Percentiles rank a stretch among this genome's conserved stretches.
Conservation (phyloP, 2,113 vertebrate species). For the Clupea harengus region DNA sequence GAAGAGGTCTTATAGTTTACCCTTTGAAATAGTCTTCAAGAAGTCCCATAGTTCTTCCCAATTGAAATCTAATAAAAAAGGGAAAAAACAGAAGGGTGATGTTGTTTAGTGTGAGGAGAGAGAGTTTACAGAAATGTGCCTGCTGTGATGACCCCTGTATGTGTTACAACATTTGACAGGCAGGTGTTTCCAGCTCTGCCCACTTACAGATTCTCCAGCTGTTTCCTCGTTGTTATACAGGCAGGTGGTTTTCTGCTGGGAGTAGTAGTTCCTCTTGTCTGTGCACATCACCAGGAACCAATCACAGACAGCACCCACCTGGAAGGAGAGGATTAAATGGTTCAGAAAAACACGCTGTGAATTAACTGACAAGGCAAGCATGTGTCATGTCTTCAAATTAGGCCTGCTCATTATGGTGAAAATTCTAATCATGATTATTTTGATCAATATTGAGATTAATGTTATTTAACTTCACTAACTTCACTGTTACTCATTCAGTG, state of each 20-base stretch:
- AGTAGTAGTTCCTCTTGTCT: slow-evolving; percentile 75
- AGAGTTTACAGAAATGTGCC: too few species aligned
- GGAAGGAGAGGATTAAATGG: neutral
- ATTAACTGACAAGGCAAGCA: neutral
- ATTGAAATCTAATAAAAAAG: neutral
- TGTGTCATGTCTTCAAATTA: neutral
- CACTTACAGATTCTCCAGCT: slow-evolving; percentile 70
- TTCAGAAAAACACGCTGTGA: too few species aligned
- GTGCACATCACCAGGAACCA: slow-evolving; percentile 78
- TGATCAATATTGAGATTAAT: too few species aligned
- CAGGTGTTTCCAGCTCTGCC: neutral
- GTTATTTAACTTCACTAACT: too few species aligned
- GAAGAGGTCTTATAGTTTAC: neutral
- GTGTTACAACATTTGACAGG: neutral
- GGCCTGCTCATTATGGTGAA: too few species aligned
- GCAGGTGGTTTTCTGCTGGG: slow-evolving; percentile 77
- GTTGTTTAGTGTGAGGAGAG: neutral
- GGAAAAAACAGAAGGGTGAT: neutral
- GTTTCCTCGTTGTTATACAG: slow-evolving; percentile 65
- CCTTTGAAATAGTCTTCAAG: neutral
- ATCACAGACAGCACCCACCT: slow-evolving; percentile 81
- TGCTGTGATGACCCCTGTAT: neutral
- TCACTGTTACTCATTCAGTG: too few species aligned
- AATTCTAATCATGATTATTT: too few species aligned
- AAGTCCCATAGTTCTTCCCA: neutral